phyloP scores from a whole-genome alignment of 2,888 invertebrate species.

The Andrena praecox region DNA sequence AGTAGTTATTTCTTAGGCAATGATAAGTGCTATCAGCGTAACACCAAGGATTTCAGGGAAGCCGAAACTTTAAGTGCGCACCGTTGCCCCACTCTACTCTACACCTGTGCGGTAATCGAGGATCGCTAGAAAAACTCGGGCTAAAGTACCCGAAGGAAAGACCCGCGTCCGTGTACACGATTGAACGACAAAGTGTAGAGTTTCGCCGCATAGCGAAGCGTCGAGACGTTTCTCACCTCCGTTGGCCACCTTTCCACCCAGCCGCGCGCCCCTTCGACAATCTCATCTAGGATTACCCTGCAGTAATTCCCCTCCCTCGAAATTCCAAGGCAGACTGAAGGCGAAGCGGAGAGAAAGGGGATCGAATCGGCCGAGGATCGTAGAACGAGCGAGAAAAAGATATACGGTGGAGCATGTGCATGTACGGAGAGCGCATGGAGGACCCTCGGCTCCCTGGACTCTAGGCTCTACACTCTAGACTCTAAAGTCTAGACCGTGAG shows the following conservation, averaged over 20 bases:
- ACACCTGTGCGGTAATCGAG: too few relatives aligned
- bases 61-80: too few relatives aligned
- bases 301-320: conserved; percentile 63
- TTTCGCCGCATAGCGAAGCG: background rate
- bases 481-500: conserved; percentile 43
- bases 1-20: too few relatives aligned
- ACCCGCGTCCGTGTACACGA: background rate
- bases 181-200: conserved; percentile 6
- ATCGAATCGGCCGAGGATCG: conserved; percentile 60
- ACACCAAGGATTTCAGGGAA: too few relatives aligned
- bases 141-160: too few relatives aligned
- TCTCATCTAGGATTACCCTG: conserved; percentile 67
- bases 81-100: too few relatives aligned
- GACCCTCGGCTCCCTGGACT: conserved; percentile 27
- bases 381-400: conserved; percentile 52
- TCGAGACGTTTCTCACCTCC: conserved; percentile 11
- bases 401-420: conserved; percentile 38
- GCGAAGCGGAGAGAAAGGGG: conserved; percentile 35
- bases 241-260: conserved; percentile 11
- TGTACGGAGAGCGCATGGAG: conserved; percentile 24
- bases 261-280: conserved; percentile 34
- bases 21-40: too few relatives aligned
- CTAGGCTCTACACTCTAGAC: background rate
- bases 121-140: too few relatives aligned
- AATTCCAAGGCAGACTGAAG: conserved; percentile 44